Conservation (phyloP, 2,888 invertebrate genomes). For the Catonia carolina region DNA sequence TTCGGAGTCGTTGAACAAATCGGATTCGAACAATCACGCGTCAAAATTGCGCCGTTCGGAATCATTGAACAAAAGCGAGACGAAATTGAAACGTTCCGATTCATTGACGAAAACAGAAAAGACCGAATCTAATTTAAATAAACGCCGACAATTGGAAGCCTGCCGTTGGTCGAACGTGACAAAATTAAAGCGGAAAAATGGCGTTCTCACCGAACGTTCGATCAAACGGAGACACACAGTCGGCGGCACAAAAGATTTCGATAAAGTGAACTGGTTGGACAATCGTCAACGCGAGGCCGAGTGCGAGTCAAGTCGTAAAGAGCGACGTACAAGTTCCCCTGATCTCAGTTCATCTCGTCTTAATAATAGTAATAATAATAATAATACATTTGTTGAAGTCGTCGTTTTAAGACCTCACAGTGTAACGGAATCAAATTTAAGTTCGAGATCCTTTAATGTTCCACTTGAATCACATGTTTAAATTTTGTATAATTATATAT, state of each 20-base stretch:
- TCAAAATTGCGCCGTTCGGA: slow-evolving; percentile 38
- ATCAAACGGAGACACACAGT: slow-evolving; percentile 88
- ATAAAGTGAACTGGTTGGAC: slow-evolving; percentile 54
- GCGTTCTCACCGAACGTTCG: slow-evolving; percentile 55
- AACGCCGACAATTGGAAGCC: slow-evolving; percentile 53
- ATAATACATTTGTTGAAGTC: slow-evolving; percentile 48
- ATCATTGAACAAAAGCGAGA: slow-evolving; percentile 34
- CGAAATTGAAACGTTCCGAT: slow-evolving; percentile 50
- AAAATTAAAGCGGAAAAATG: slow-evolving; percentile 67
- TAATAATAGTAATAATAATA: background rate
- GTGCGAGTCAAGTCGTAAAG: slow-evolving; percentile 41
- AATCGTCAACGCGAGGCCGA: slow-evolving; percentile 47
- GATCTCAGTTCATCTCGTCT: slow-evolving; percentile 45
- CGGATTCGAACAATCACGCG: slow-evolving; percentile 28
- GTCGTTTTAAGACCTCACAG: slow-evolving; percentile 38
- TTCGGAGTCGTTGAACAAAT: slow-evolving; percentile 57
- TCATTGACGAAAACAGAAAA: slow-evolving; percentile 65
- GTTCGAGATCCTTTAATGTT: slow-evolving; percentile 48
- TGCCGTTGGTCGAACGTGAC: slow-evolving; percentile 41
- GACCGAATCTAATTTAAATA: slow-evolving; percentile 71
- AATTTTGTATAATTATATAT: too few species aligned
- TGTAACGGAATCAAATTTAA: slow-evolving; percentile 36
- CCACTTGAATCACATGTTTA: slow-evolving; percentile 54
- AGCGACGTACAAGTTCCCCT: slow-evolving; percentile 54
- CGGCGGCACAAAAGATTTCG: slow-evolving; percentile 85